These are phyloP conservation scores for Eupithecia subumbrata DNA, from an alignment of 2,888 invertebrate species.

Conservation along the genomic window DNA sequence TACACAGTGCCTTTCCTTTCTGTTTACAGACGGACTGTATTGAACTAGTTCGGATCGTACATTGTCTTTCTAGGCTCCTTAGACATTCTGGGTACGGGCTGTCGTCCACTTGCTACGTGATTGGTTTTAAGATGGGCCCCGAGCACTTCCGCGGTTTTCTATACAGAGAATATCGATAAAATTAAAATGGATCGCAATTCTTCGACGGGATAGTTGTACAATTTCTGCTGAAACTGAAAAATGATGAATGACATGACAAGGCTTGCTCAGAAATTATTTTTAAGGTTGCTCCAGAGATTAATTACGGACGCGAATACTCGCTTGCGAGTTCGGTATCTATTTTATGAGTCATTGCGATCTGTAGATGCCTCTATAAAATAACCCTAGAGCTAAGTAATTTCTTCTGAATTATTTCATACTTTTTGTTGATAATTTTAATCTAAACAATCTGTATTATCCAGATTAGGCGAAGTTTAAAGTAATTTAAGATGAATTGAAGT, in stretches of 20 bases:
- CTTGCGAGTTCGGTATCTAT: neutral
- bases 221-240: neutral
- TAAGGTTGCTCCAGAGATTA: neutral
- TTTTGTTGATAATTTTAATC: neutral
- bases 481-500: constrained; percentile 12
- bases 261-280: neutral
- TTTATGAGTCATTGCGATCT: neutral
- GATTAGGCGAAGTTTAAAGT: constrained; percentile 6
- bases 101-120: constrained; percentile 68
- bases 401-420: neutral
- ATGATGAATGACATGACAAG: neutral
- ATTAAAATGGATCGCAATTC: neutral
- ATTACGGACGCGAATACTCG: neutral
- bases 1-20: neutral
- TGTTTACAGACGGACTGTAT: constrained; percentile 18
- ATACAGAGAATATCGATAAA: neutral
- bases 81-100: constrained; percentile 60
- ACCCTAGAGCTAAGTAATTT: neutral
- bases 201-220: neutral
- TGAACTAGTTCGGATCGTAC: constrained; percentile 28
- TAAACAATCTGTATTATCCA: neutral
- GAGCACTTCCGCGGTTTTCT: constrained; percentile 49
- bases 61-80: constrained; percentile 48
- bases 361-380: neutral
- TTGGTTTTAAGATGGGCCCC: constrained; percentile 55